Base-by-base conservation (phyloP, 1,140 invertebrate genomes). In the Scaptomyza montana region DNA sequence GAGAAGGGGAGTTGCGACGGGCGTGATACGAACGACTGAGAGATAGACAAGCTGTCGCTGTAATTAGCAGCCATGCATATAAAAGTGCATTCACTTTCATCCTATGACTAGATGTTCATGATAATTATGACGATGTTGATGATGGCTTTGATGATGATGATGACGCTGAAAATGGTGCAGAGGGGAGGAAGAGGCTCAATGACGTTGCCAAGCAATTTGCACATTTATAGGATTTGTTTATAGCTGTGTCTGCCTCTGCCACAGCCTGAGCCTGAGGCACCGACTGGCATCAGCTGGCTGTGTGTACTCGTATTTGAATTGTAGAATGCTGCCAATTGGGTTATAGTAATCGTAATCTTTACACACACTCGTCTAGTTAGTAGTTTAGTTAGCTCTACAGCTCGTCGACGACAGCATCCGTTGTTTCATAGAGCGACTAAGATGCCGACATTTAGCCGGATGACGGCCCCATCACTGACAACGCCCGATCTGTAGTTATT, bases 61-160 rank as follows among this genome's bases (percentile, higher is more conserved):
- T 86, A 86, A 86, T 86, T 86, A 86, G 81, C 81, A 63, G 61
- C 69, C 78, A 86, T 86, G 81, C 78, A 86, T 87, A 86, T 87
- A 87, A 87, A 87, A 86, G 78, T 86, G 82, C 81, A 86, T 86
- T 86, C 81, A 87, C 81, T 86, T 86, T 86, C 82, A 87, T 86
- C 63, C 78, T 80, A 68, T 62, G 81, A 68, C 65, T 77, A 66
- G 63, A 45, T 72, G 54, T 46, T 53, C 28, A 62, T 59, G 56
- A 74, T 64, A 82, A 68, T 33, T 33, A 33, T n/a, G 43, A 46
- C 12, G 56, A 21, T 28, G 12, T 12, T 7, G n/a, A 43, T 25
- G 9, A 47, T 39, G 25, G n/a, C 3, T 55, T 28, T 36, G 49
- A 39, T 16, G 41, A 53, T 55, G 70, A 60, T 50, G 41, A 78